Base-by-base conservation (phyloP, 2,888 invertebrate genomes). In the Steinernema carpocapsae region DNA sequence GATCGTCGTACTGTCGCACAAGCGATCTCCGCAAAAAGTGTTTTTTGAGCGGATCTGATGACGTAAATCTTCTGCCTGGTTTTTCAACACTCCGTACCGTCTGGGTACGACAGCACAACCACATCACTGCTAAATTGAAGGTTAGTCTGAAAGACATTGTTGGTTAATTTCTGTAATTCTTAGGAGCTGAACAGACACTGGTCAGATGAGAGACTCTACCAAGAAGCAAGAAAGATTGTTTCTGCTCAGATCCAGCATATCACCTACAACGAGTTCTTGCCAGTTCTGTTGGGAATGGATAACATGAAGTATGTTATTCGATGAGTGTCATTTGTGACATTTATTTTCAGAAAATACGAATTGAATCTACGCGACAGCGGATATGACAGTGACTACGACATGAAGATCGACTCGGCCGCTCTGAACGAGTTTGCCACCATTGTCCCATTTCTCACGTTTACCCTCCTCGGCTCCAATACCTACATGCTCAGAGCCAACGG, bases 291-390 rank as follows among this genome's bases (percentile, higher is more conserved):
- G 1, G 87, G 87, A 72, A 73, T 79, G 43, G 85, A 85, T 59
- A 77, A 77, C 10, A 81, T 85, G 74, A 79, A 80, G 83, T 76
- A 56, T 7, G 74, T 37, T 10, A 37, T 32, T 75, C n/a, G 19
- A 42, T 19, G 19, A 56, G 19, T 12, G 37, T 59, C 19, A 4
- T 64, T 14, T 22, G 48, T 48, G 24, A 22, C 22, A 12, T 71
- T 71, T 43, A 7, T 37, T 73, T 75, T 24, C 32, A 75, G 75
- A 12, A 71, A 73, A 22, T 77, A 74, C 46, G 32, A 77, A 52
- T 89, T 96, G 72, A 93, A 93, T 80, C 90, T 95, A 4, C 88
- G 93, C 81, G 92, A 93, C 0, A 74, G 80, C 70, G 87, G 86
- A n/a, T 85, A 80, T 76, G 85, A 84, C 76, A 80, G 85, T 7